A percentile compares a stretch with the other conserved stretches of the same genome.
Conservation (phyloP, 2,113 vertebrate species). For the Neolamprologus cancellatus region DNA sequence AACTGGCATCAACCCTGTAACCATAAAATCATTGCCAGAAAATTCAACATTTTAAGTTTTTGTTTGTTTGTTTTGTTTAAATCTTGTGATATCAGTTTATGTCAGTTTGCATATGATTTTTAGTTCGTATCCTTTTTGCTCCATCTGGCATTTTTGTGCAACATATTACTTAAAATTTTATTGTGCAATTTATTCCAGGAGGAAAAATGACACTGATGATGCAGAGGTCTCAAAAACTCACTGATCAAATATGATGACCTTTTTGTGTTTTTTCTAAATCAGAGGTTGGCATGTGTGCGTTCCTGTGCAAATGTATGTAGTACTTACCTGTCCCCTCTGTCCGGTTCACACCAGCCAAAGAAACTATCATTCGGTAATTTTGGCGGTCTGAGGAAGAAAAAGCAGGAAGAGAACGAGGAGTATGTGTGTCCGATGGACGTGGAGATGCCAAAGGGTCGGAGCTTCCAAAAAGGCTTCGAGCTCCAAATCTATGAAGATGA, state of each 20-base stretch:
- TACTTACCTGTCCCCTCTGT: not conserved
- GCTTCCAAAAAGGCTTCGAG: slow-evolving; percentile 85
- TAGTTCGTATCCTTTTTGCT: not conserved
- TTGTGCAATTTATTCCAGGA: not conserved
- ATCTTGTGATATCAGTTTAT: not conserved
- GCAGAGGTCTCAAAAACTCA: not conserved
- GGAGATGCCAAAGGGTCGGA: slow-evolving; percentile 79
- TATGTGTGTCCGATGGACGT: slow-evolving; percentile 97
- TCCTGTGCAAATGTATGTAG: not conserved
- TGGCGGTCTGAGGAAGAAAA: slow-evolving; percentile 88
- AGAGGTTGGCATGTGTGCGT: not conserved
- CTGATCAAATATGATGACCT: not conserved
- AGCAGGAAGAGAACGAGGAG: slow-evolving; percentile 90
- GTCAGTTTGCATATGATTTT: not conserved
- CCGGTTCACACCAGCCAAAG: slow-evolving; percentile 74
- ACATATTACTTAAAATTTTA: not conserved
- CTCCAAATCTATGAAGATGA: slow-evolving; percentile 89
- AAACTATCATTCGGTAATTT: slow-evolving; percentile 90
- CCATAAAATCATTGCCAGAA: not conserved
- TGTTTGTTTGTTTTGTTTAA: not conserved
- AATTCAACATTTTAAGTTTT: not conserved
- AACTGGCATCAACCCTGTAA: not conserved
- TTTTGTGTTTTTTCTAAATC: not conserved
- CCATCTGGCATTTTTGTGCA: not conserved
- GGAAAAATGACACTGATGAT: not conserved